Evolutionary conservation across 2,797 vertebrate genomes (phyloP), one percentile per base, ranked within the genome.

Genomic region (Pristis pectinata): DNA sequence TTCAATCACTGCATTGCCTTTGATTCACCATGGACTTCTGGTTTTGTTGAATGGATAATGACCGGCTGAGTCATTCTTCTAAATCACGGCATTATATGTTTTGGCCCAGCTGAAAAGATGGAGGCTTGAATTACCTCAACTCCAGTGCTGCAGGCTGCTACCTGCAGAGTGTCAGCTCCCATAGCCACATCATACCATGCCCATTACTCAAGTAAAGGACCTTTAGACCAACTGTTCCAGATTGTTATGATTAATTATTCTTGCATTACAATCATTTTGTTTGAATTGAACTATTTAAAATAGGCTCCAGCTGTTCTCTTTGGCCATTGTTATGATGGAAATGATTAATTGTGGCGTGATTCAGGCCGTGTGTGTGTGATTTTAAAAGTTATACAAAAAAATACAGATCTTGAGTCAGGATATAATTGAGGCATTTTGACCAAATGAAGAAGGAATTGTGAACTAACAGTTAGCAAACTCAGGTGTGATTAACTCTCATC

Each of bases 171-270:
- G 92, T 94, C 92, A 94, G 67, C 30, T 94, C 70, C 15, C 27
- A 24, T 76, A 94, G 70, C 92, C 70, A 53, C 24, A 94, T 59
- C 61, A 74, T 94, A 70, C 70, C 70, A 94, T 34, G 72, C 70
- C 70, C 70, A 94, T 94, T 94, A 94, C 70, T 94, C 92, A 94
- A 76, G 70, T 74, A 27, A 56, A 76, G 41, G 92, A 76, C 72
- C 92, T 94, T 94, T 94, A 56, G 67, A 76, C 72, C 72, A 94
- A 74, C 92, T 74, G 70, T 74, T 94, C 72, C 70, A 76, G 92
- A 94, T 94, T 94, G 92, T 76, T 94, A 94, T 94, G 92, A 94
- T 94, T 94, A 76, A 94, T 94, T 94, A 94, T 76, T 94, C 70
- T 76, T 94, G 92, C 92, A 94, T 94, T 92, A 53, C 92, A 94